Percentiles rank a stretch among this genome's conserved stretches.
These are phyloP conservation scores for Callocephalon fimbriatum DNA, from an alignment of 2,113 vertebrate genomes.

Conservation along the genomic window DNA sequence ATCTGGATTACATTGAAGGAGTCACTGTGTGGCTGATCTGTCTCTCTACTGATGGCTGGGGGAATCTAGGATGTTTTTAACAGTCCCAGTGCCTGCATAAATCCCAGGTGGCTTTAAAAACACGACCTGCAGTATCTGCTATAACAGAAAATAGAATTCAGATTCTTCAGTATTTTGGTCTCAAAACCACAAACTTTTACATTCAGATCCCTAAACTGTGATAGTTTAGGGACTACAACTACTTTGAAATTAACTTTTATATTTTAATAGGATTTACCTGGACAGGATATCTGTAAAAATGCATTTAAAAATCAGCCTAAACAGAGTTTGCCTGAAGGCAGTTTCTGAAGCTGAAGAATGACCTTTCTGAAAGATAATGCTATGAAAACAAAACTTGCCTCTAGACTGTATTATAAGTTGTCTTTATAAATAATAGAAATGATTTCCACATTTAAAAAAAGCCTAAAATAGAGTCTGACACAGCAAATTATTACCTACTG, in stretches of 20 bases:
- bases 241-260: neutral
- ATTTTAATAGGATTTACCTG: neutral
- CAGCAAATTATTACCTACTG: neutral
- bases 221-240: neutral
- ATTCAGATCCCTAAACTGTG: neutral
- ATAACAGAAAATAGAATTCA: neutral
- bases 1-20: neutral
- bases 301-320: neutral
- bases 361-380: neutral
- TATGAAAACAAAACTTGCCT: neutral
- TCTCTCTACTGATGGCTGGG: neutral
- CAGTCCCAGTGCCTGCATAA: neutral
- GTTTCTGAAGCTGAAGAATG: neutral
- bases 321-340: neutral
- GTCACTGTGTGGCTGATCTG: neutral
- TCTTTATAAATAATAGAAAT: neutral
- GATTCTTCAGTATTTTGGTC: neutral
- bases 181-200: neutral
- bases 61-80: neutral
- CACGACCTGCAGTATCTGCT: neutral
- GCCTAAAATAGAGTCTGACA: neutral
- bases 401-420: neutral
- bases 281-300: neutral
- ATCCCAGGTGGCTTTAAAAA: neutral
- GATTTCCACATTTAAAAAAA: neutral